phyloP scores from a whole-genome alignment of 2,797 vertebrate species.

The Anguilla obscura region DNA sequence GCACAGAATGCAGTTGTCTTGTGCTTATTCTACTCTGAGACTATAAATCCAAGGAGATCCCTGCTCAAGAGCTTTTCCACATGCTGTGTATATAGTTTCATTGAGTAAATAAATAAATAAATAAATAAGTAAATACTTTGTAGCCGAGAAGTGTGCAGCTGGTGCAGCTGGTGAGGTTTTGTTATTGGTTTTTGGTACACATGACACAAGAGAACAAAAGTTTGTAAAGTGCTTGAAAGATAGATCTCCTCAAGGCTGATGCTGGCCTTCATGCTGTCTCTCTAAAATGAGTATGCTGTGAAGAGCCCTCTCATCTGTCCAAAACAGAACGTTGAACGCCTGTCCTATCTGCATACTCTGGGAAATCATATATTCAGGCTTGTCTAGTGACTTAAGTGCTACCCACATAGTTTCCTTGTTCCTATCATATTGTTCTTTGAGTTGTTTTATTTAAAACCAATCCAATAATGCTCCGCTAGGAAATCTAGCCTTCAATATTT shows the following conservation, averaged over 20 bases:
- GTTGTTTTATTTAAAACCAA: neutral
- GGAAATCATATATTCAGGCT: neutral
- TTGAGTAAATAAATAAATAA: neutral
- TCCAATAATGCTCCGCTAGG: neutral
- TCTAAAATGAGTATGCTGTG: neutral
- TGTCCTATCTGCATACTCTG: neutral
- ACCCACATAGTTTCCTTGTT: neutral
- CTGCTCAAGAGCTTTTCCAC: neutral
- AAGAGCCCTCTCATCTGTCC: slow-evolving; percentile 6
- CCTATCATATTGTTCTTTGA: neutral
- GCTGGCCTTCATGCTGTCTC: neutral
- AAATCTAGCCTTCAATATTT: neutral
- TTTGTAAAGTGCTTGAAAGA: neutral
- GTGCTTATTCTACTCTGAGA: neutral
- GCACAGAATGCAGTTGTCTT: neutral
- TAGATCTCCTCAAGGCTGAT: neutral
- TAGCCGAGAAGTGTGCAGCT: neutral
- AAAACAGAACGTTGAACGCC: slow-evolving; percentile 2
- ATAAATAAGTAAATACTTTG: neutral
- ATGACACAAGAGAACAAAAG: neutral
- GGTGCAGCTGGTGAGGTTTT: neutral
- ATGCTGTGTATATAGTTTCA: slow-evolving; percentile 1
- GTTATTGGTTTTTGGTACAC: neutral
- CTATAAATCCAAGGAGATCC: neutral
- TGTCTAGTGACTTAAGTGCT: neutral